Base-by-base conservation (phyloP, 2,888 invertebrate genomes). In the Hemithea aestivaria region DNA sequence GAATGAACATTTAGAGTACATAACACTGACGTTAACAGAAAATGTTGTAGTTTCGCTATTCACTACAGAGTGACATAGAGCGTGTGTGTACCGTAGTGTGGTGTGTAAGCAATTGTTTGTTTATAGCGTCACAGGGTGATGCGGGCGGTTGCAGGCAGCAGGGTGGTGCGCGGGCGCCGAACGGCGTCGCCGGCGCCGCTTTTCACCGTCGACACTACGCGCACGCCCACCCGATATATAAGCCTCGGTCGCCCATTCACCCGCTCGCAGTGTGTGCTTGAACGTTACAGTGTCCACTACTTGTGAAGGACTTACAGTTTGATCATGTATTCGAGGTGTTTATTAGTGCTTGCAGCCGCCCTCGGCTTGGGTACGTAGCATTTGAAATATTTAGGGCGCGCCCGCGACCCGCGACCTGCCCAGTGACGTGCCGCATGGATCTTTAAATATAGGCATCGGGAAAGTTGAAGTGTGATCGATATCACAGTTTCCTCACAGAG, bases 291-390 rank as follows among this genome's bases (percentile, higher is more conserved):
- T 84, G 85, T 68, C 75, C 69, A 83, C 84, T 75, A 67, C 78
- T 71, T 62, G 82, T 79, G 80, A 77, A 82, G 82, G 82, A 83
- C 83, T 83, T 74, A 76, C 69, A 75, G 79, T 75, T 76, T 66
- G 71, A 85, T 58, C 66, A 88, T 88, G 87, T 78, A 84, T 83
- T 78, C 87, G 76, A 74, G 85, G 87, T 87, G 87, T 84, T 83
- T 88, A 75, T 58, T 88, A 82, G 84, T 88, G 83, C 75, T 90
- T 79, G 89, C 90, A 76, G 88, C 90, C 80, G 90, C 90, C 87
- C 88, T 91, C 83, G 90, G 90, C 89, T 89, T 90, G 88, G 90
- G 90, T 91, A 90, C 87, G 90, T 90, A 90, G 64, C 63, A 74
- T 76, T 79, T 77, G 53, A 78, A 75, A 66, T 80, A 81, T 82